A percentile compares a stretch with the other conserved stretches of the same genome.
phyloP scores from a whole-genome alignment of 1,140 invertebrate genomes.

The Streblospio benedicti region DNA sequence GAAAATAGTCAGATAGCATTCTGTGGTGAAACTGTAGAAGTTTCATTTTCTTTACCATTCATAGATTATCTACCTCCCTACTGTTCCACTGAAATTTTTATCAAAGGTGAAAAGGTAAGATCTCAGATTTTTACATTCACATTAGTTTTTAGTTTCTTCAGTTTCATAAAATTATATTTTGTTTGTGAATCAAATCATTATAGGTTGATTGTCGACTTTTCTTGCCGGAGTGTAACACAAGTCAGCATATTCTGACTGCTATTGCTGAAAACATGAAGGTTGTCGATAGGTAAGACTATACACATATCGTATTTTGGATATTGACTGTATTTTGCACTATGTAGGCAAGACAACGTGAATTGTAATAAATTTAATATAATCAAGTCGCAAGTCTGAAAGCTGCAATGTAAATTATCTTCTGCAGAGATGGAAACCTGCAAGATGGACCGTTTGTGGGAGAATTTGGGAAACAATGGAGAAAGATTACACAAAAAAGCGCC shows the following conservation, averaged over 20 bases:
- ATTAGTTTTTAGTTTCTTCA: too few relatives aligned
- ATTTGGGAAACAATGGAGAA: conserved; percentile 70
- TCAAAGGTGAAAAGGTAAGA: conserved; percentile 65
- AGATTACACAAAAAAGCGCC: conserved; percentile 66
- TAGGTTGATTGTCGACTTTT: conserved; percentile 57
- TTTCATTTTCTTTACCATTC: conserved; percentile 87
- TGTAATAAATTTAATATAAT: too few relatives aligned
- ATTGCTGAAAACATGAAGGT: conserved; percentile 82
- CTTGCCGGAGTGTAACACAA: conserved; percentile 83
- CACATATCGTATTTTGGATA: too few relatives aligned
- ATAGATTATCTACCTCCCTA: conserved; percentile 80
- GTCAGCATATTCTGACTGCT: conserved; percentile 69
- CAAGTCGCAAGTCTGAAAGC: too few relatives aligned
- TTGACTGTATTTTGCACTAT: too few relatives aligned
- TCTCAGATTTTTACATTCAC: background rate
- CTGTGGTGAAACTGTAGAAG: conserved; percentile 83
- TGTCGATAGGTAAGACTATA: too few relatives aligned
- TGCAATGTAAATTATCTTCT: too few relatives aligned
- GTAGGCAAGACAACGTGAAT: too few relatives aligned
- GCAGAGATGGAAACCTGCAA: conserved; percentile 57
- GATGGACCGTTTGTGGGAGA: conserved; percentile 34
- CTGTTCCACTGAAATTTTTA: conserved; percentile 78
- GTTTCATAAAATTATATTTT: background rate
- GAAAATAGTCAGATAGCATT: conserved; percentile 88
- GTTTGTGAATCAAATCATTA: background rate